phyloP scores from a whole-genome alignment of 1,140 invertebrate genomes.

The Gryon sp. region DNA sequence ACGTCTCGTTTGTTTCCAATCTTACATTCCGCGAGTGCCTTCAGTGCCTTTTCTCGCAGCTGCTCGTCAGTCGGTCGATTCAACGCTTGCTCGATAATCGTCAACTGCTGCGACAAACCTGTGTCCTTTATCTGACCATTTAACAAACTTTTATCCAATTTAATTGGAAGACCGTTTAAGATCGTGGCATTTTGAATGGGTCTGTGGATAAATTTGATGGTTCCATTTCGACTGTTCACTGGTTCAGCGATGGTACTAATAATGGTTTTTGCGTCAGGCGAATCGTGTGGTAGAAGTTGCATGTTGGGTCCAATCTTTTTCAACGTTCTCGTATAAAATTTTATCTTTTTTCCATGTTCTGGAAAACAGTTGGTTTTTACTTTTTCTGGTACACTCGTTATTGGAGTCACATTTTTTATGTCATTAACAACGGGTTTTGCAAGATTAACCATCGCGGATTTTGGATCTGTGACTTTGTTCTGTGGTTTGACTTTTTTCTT shows the following conservation, averaged over 20 bases:
- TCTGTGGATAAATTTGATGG: slow-evolving; percentile 2
- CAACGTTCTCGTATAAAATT: slow-evolving; percentile 31
- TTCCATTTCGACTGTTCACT: not conserved
- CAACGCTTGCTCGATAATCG: slow-evolving; percentile 32
- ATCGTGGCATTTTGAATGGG: not conserved
- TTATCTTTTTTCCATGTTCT: slow-evolving; percentile 15
- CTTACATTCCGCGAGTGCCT: slow-evolving; percentile 19
- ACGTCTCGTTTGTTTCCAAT: slow-evolving; percentile 2
- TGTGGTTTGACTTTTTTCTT: slow-evolving; percentile 23
- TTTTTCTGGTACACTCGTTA: not conserved
- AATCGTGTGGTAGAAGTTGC: slow-evolving; percentile 34
- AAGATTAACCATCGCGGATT: not conserved
- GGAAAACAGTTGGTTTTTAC: not conserved
- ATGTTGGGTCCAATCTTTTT: slow-evolving; percentile 43
- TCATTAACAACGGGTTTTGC: not conserved
- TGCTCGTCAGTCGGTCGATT: not conserved
- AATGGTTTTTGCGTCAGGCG: slow-evolving; percentile 28
- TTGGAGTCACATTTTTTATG: not conserved
- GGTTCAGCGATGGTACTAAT: not conserved
- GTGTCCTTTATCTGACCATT: too few species aligned
- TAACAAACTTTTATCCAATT: too few species aligned
- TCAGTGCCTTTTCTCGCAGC: slow-evolving; percentile 8
- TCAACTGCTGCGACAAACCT: slow-evolving; percentile 26
- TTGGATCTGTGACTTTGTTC: not conserved
- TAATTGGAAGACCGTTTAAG: not conserved